A percentile compares a stretch with the other conserved stretches of the same genome.
phyloP scores from a whole-genome alignment of 2,113 vertebrate genomes.

The Alectura lathami region DNA sequence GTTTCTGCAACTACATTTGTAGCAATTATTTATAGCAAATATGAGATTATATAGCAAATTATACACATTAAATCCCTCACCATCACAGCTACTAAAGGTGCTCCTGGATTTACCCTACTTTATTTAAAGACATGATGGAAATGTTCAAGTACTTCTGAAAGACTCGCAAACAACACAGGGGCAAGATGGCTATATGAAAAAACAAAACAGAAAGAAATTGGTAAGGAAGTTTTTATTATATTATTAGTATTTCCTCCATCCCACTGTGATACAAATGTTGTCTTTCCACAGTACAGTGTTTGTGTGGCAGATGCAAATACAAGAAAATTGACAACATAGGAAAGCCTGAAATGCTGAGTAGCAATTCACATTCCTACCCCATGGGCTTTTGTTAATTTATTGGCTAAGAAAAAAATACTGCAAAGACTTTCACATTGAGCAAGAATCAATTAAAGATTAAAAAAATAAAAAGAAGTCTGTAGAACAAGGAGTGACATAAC shows the following conservation, averaged over 20 bases:
- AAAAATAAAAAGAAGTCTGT: not conserved
- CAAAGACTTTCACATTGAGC: not conserved
- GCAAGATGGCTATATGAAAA: not conserved
- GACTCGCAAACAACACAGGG: not conserved
- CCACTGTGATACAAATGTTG: not conserved
- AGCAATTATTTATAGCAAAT: not conserved
- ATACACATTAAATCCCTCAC: not conserved
- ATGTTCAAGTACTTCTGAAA: not conserved
- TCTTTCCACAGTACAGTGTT: not conserved
- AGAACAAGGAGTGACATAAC: not conserved
- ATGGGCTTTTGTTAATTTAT: not conserved
- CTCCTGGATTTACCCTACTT: not conserved
- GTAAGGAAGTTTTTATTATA: not conserved
- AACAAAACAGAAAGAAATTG: not conserved
- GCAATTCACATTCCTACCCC: not conserved
- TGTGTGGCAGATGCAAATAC: not conserved
- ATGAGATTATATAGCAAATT: not conserved
- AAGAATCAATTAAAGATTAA: not conserved
- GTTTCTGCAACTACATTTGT: not conserved
- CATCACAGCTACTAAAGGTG: not conserved
- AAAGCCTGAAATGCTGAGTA: not conserved
- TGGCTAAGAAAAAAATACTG: not conserved
- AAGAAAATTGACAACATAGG: not conserved
- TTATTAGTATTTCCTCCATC: not conserved
- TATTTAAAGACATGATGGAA: not conserved